phyloP scores from a whole-genome alignment of 2,113 vertebrate species.

The Malurus cyaneus region DNA sequence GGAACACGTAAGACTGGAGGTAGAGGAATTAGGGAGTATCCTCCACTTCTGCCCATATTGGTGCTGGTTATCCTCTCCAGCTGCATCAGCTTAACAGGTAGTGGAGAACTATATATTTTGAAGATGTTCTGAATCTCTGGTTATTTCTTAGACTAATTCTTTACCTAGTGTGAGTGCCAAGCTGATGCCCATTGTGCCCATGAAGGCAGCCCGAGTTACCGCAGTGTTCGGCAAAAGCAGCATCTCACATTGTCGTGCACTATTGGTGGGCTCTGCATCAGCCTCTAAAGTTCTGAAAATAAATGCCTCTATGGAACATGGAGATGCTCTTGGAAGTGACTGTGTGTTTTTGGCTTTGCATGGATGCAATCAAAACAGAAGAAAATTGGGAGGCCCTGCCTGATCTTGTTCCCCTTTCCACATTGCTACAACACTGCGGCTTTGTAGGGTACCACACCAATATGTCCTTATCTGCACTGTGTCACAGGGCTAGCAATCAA shows the following conservation, averaged over 20 bases:
- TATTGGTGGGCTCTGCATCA: rapidly evolving
- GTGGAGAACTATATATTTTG: neutral
- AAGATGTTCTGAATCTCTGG: neutral
- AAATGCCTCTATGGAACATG: rapidly evolving
- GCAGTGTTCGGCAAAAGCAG: neutral
- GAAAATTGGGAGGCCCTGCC: neutral
- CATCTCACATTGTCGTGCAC: rapidly evolving
- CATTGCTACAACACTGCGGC: rapidly evolving
- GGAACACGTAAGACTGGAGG: neutral
- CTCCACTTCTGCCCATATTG: rapidly evolving
- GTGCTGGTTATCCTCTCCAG: rapidly evolving
- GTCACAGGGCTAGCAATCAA: neutral
- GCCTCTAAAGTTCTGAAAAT: neutral
- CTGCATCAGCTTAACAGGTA: neutral
- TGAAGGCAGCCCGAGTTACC: neutral
- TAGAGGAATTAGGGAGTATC: neutral
- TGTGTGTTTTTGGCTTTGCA: neutral
- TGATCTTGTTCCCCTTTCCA: neutral
- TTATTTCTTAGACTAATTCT: neutral
- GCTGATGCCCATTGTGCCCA: rapidly evolving
- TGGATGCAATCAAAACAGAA: neutral
- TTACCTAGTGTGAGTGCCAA: neutral
- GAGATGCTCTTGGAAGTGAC: neutral
- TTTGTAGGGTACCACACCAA: rapidly evolving
- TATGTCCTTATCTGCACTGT: neutral